These are phyloP conservation scores for Noctua janthina DNA, from an alignment of 2,888 invertebrate genomes.

Conservation along the genomic window DNA sequence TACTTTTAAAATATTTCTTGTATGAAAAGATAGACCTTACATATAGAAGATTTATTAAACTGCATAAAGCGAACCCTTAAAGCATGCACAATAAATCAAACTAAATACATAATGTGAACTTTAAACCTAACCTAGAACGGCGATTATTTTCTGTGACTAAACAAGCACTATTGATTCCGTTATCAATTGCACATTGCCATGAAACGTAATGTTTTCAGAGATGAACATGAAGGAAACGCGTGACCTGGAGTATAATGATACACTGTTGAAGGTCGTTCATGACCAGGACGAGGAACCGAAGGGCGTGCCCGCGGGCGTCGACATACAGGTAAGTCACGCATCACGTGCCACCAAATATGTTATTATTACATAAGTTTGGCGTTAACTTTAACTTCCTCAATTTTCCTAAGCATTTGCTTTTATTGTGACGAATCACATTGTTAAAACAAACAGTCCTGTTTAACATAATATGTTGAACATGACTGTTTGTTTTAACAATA, in stretches of 20 bases:
- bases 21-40: too few relatives aligned
- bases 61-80: slow-evolving; percentile 20
- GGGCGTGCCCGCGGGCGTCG: slow-evolving; percentile 84
- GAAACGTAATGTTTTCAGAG: slow-evolving; percentile 69
- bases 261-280: slow-evolving; percentile 81
- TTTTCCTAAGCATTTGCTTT: neutral
- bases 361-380: slow-evolving; percentile 23
- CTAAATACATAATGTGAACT: slow-evolving; percentile 39
- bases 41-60: slow-evolving; percentile 8
- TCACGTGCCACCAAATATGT: slow-evolving; percentile 20
- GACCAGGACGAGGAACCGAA: slow-evolving; percentile 86
- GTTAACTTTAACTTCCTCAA: slow-evolving; percentile 19
- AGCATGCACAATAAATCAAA: slow-evolving; percentile 21
- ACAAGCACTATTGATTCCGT: slow-evolving; percentile 20
- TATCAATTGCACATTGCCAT: slow-evolving; percentile 46
- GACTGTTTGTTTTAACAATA: too few relatives aligned
- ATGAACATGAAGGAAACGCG: slow-evolving; percentile 74
- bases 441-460: slow-evolving; percentile 2
- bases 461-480: too few relatives aligned
- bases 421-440: neutral
- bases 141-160: slow-evolving; percentile 37
- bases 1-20: too few relatives aligned
- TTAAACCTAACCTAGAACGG: slow-evolving; percentile 37
- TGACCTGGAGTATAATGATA: slow-evolving; percentile 84
- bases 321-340: slow-evolving; percentile 80